Percentiles rank a stretch among this genome's conserved stretches.
Evolutionary conservation across 2,888 invertebrate species (phyloP).

Genomic region (Malachius bipustulatus): DNA sequence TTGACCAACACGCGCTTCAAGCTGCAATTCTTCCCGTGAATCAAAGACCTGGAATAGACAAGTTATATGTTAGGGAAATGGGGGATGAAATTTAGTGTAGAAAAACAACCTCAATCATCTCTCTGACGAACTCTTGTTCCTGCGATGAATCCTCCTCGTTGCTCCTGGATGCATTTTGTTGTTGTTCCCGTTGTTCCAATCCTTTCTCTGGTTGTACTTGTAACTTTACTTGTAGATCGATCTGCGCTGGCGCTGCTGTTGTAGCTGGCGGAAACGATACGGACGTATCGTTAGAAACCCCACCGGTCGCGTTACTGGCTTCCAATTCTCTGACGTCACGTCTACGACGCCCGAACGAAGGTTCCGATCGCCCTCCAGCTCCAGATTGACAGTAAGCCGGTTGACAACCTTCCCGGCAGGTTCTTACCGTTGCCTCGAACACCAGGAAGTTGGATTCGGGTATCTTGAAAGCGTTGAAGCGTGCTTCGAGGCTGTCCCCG

Average conservation of each 20-base stretch:
- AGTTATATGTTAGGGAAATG: neutral
- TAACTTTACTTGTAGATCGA: no score
- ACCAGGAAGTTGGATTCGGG: constrained; percentile 89
- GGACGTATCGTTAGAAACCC: constrained; percentile 27
- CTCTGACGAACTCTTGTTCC: constrained; percentile 62
- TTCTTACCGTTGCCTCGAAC: constrained; percentile 83
- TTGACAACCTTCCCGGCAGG: constrained; percentile 81
- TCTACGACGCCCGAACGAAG: constrained; percentile 66
- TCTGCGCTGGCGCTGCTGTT: no score
- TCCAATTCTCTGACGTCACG: constrained; percentile 38
- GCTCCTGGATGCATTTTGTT: constrained; percentile 31
- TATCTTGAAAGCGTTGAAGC: constrained; percentile 89
- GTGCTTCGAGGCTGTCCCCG: constrained; percentile 77
- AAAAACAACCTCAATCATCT: constrained; percentile 70
- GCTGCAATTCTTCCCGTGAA: constrained; percentile 57
- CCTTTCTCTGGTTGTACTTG: no score
- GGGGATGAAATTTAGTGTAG: neutral
- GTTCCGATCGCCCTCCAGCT: constrained; percentile 61
- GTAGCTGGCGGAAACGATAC: constrained; percentile 37
- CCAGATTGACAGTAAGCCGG: constrained; percentile 78
- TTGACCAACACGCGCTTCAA: constrained; percentile 54
- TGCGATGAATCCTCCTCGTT: constrained; percentile 42
- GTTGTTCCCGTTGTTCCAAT: no score
- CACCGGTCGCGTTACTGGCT: constrained; percentile 20
- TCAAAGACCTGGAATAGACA: constrained; percentile 58